Percentiles rank a stretch among this genome's conserved stretches.
These are phyloP conservation scores for Crotalus horridus DNA, from an alignment of 2,113 vertebrate species.

Conservation along the genomic window DNA sequence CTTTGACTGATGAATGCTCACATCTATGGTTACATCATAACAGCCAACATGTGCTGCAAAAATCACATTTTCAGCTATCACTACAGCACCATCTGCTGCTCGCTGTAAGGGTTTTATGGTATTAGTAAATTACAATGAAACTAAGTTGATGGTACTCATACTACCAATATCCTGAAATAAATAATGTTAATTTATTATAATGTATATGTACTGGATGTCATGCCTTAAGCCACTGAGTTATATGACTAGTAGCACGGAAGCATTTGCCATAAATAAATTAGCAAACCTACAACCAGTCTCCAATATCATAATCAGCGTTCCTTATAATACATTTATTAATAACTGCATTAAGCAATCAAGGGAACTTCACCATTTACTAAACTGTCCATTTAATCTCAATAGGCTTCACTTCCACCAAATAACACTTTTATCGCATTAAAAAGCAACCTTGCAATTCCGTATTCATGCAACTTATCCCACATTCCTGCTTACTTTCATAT, in stretches of 20 bases:
- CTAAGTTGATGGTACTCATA: neutral
- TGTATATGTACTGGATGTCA: neutral
- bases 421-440: neutral
- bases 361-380: neutral
- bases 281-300: neutral
- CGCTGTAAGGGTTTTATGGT: neutral
- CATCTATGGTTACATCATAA: neutral
- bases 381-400: neutral
- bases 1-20: neutral
- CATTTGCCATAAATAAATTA: neutral
- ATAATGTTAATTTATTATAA: neutral
- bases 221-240: neutral
- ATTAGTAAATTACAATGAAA: neutral
- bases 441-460: neutral
- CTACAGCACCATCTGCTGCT: neutral
- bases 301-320: neutral
- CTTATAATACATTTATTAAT: neutral
- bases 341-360: neutral
- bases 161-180: neutral
- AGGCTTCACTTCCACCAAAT: neutral
- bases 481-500: neutral
- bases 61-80: neutral
- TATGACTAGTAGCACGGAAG: neutral
- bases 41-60: neutral
- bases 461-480: neutral